These are phyloP conservation scores for Danaus plexippus DNA, from an alignment of 1,140 invertebrate species.

Conservation along the genomic window DNA sequence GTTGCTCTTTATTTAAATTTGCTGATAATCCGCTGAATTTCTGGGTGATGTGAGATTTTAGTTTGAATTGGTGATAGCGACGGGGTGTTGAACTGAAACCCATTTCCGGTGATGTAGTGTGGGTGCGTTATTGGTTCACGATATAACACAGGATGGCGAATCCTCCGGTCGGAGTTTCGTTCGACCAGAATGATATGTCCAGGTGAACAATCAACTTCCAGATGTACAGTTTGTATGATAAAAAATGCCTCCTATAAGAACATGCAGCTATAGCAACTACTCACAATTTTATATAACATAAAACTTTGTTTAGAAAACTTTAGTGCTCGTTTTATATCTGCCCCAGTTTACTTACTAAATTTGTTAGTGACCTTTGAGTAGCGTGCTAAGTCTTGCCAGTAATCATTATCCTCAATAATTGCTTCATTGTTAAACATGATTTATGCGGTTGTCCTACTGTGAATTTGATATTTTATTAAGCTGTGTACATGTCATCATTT, in stretches of 20 bases:
- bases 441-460: background rate
- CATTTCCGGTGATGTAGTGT: slow-evolving; percentile 49
- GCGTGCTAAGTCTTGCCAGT: no score
- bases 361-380: no score
- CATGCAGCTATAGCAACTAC: no score
- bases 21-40: background rate
- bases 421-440: no score
- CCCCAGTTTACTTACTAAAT: slow-evolving; percentile 11
- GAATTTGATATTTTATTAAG: no score
- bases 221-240: background rate
- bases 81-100: slow-evolving; percentile 28
- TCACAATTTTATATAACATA: no score
- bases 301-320: background rate
- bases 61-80: slow-evolving; percentile 21
- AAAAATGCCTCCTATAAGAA: slow-evolving; percentile 3
- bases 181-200: slow-evolving; percentile 81
- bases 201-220: slow-evolving; percentile 64
- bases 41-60: slow-evolving; percentile 7
- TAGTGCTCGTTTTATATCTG: slow-evolving; percentile 18
- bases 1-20: slow-evolving; percentile 5
- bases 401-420: no score
- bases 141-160: slow-evolving; percentile 49
- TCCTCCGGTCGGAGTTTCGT: slow-evolving; percentile 75
- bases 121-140: slow-evolving; percentile 33
- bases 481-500: no score